phyloP scores from a whole-genome alignment of 1,140 invertebrate genomes.

The Drosophila erecta region DNA sequence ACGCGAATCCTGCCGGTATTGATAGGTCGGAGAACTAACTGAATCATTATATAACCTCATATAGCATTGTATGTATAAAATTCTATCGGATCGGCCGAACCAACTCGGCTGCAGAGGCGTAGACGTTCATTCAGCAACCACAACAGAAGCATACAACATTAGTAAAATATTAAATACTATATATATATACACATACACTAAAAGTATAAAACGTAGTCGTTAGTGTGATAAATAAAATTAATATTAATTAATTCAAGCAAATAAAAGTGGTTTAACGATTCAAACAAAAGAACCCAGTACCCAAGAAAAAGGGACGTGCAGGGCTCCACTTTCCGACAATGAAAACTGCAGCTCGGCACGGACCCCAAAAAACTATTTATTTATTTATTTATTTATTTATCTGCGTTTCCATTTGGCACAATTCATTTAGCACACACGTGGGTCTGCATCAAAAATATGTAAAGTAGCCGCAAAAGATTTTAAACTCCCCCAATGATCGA shows the following conservation, averaged over 20 bases:
- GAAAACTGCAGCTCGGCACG: slow-evolving; percentile 23
- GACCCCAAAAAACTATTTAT: slow-evolving; percentile 10
- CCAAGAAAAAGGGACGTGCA: slow-evolving; percentile 18
- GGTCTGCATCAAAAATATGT: slow-evolving; percentile 19
- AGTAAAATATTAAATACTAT: slow-evolving; percentile 71
- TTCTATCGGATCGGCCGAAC: slow-evolving; percentile 40
- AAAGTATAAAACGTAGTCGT: slow-evolving; percentile 69
- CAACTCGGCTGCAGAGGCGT: neutral
- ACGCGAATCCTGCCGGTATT: neutral
- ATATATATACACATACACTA: slow-evolving; percentile 57
- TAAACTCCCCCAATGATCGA: slow-evolving; percentile 18
- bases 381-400: slow-evolving; percentile 23
- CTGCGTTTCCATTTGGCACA: slow-evolving; percentile 28
- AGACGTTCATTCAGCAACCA: slow-evolving; percentile 49
- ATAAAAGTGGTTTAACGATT: slow-evolving; percentile 68
- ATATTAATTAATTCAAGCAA: slow-evolving; percentile 75
- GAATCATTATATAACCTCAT: slow-evolving; percentile 52
- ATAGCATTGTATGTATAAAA: slow-evolving; percentile 53
- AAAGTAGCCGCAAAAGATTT: slow-evolving; percentile 22
- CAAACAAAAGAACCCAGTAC: slow-evolving; percentile 51
- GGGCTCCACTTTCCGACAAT: slow-evolving; percentile 7
- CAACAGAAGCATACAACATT: slow-evolving; percentile 53
- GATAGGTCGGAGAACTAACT: slow-evolving; percentile 27
- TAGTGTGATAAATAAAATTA: slow-evolving; percentile 76
- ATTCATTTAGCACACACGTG: slow-evolving; percentile 33